These are phyloP conservation scores for Lydus trimaculatus DNA, from an alignment of 2,888 invertebrate genomes.

Conservation along the genomic window DNA sequence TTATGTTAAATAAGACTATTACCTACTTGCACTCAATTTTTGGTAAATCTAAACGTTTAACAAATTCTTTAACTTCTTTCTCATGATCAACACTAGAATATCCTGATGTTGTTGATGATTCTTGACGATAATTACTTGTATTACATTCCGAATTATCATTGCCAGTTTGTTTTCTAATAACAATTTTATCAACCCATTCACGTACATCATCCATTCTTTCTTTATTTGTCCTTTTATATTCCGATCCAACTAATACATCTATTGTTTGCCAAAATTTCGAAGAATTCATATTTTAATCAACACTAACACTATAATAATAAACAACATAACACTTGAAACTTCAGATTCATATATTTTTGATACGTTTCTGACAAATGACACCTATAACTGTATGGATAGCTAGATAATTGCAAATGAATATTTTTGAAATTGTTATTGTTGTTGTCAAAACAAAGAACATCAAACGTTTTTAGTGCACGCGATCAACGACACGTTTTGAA, in stretches of 20 bases:
- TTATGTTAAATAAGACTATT: not conserved
- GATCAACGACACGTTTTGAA: not conserved
- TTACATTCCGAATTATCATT: not conserved
- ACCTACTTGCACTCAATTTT: conserved; percentile 53
- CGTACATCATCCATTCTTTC: conserved; percentile 55
- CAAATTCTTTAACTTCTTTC: conserved; percentile 21
- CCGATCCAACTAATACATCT: conserved; percentile 66
- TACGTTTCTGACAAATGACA: not conserved
- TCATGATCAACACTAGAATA: not conserved
- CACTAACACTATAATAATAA: not conserved
- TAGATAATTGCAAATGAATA: not conserved
- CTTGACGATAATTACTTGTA: not conserved
- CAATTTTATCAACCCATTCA: conserved; percentile 52
- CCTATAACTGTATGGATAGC: not conserved
- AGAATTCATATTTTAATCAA: conserved; percentile 8
- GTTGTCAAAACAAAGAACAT: not conserved
- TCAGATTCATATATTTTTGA: not conserved
- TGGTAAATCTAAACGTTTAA: conserved; percentile 34
- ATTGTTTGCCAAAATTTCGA: conserved; percentile 68
- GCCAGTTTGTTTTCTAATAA: conserved; percentile 36
- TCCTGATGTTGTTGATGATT: not conserved
- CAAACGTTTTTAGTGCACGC: not conserved
- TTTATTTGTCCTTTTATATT: conserved; percentile 62
- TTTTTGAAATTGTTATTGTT: not conserved
- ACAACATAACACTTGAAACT: not conserved